phyloP scores from a whole-genome alignment of 2,888 invertebrate genomes.

The Trimorus sp. region DNA sequence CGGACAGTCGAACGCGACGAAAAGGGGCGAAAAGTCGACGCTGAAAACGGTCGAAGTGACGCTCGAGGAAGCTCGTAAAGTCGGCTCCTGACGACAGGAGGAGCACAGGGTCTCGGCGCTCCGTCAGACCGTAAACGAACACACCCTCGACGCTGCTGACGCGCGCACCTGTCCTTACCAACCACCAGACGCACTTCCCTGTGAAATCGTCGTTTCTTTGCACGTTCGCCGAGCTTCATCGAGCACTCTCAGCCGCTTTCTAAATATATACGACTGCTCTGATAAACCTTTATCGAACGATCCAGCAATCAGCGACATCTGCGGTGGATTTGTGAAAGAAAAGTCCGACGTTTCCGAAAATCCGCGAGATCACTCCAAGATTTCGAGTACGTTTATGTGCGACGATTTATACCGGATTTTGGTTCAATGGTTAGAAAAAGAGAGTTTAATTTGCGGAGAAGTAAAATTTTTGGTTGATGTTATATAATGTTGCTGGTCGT shows the following conservation, averaged over 20 bases:
- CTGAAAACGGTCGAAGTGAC: slow-evolving; percentile 10
- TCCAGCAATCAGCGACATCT: slow-evolving; percentile 18
- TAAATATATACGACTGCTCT: slow-evolving; percentile 42
- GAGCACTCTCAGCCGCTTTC: slow-evolving; percentile 54
- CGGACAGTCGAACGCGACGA: too few relatives aligned
- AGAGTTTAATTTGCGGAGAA: too few relatives aligned
- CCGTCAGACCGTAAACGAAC: slow-evolving; percentile 54
- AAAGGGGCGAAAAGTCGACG: background rate
- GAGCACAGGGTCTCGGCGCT: slow-evolving; percentile 41
- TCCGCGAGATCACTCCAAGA: background rate
- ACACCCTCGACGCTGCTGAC: slow-evolving; percentile 61
- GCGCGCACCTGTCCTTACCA: slow-evolving; percentile 72
- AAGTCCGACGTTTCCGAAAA: slow-evolving; percentile 1
- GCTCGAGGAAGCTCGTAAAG: slow-evolving; percentile 36
- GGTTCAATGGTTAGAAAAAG: too few relatives aligned
- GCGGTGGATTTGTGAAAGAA: slow-evolving; percentile 15
- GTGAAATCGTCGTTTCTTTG: slow-evolving; percentile 64
- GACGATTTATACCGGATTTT: too few relatives aligned
- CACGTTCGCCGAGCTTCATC: slow-evolving; percentile 53
- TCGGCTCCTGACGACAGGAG: slow-evolving; percentile 40
- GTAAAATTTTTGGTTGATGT: too few relatives aligned
- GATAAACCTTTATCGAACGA: slow-evolving; percentile 50
- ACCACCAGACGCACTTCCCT: slow-evolving; percentile 67
- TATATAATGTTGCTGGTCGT: too few relatives aligned
- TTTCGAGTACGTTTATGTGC: too few relatives aligned